Base-by-base conservation (phyloP, 1,140 invertebrate genomes). In the Nasonia vitripennis region DNA sequence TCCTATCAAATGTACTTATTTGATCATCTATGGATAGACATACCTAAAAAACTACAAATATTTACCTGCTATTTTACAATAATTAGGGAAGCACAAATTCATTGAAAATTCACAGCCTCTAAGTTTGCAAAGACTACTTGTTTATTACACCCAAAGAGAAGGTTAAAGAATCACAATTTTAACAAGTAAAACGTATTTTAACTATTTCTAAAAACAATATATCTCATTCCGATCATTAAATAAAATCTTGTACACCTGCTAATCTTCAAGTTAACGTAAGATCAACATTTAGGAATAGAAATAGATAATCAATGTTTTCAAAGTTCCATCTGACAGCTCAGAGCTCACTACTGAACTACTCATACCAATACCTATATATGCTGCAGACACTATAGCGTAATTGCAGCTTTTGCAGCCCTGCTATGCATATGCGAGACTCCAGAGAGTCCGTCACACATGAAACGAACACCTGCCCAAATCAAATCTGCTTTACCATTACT, bases 61-160 rank as follows among this genome's bases (percentile, higher is more conserved):
- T 6, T 79, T 67, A 68, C 48, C 48, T 67, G 4, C 45, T 48
- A 79, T 27, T 62, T 62, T 34, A 67, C 11, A 67, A 67, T 17
- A 37, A 34, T 62, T 34, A 34, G 34, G 78, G 78, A 79, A 79
- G 78, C 78, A 67, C 51, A 79, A n/a, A 37, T 34, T 31, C 51
- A 45, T 81, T 45, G 23, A 37, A 68, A 37, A 14, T 81, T 81
- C 80, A 81, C 41, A 81, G 45, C 37, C 80, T 73, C 73, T 55
- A 23, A 62, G 11, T 55, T 34, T 62, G 10, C 55, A 6, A 77
- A 48, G 17, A 45, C 7, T 77, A 7, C 7, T 45, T 45, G 41
- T 51, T 14, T 51, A 20, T 17, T 10, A 77, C n/a, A 34, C 37
- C 48, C 14, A 41, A 37, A 17, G 4, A 70, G 1, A 75, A 75